These are phyloP conservation scores for Nematostella vectensis DNA, from an alignment of 92 coral and sea anemone genomes.

Conservation along the genomic window DNA sequence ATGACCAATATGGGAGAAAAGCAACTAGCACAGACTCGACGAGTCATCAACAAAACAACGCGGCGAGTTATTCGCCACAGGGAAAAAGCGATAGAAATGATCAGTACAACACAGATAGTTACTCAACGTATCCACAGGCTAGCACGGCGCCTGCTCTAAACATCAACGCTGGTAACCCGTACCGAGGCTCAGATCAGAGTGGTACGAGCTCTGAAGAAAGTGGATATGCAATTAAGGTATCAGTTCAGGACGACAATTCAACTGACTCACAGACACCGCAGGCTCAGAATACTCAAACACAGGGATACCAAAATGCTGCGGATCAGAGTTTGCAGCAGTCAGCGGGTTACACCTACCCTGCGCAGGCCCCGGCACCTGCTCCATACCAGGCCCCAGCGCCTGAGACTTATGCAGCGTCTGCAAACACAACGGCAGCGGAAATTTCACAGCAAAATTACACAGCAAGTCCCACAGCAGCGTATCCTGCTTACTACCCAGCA, in stretches of 20 bases:
- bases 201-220: too few species aligned
- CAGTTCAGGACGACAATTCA: conserved; percentile 21
- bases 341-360: conserved; percentile 8
- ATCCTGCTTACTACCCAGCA: conserved; percentile 17
- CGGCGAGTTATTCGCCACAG: background rate
- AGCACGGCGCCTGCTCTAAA: too few species aligned
- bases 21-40: conserved; percentile 32
- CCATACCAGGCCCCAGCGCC: conserved; percentile 33
- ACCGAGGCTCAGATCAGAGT: too few species aligned
- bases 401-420: conserved; percentile 14
- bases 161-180: too few species aligned
- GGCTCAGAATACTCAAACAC: too few species aligned
- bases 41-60: background rate
- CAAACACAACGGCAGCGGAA: conserved; percentile 22
- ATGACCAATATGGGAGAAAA: conserved; percentile 26
- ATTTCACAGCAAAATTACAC: too few species aligned
- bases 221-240: conserved; percentile 14
- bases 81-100: too few species aligned
- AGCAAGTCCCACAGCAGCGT: too few species aligned
- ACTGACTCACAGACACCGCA: conserved; percentile 5
- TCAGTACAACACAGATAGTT: too few species aligned
- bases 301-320: too few species aligned
- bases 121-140: too few species aligned
- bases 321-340: too few species aligned
- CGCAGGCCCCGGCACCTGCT: conserved; percentile 31